These are phyloP conservation scores for Microtus montanus DNA, from an alignment of 2,113 vertebrate genomes.

Conservation along the genomic window DNA sequence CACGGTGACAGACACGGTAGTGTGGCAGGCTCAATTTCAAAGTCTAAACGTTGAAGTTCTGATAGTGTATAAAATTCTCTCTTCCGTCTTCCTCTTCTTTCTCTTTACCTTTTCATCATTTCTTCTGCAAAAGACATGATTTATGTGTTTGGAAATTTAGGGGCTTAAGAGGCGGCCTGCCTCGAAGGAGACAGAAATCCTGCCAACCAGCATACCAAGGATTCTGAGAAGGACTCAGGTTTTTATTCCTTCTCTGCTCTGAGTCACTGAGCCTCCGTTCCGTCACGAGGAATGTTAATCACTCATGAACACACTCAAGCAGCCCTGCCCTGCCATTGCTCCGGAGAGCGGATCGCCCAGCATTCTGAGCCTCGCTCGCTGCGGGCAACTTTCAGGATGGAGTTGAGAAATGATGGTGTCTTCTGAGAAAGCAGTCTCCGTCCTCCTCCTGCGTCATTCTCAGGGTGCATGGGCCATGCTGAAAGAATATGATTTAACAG, in stretches of 20 bases:
- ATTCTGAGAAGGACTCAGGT: conserved; percentile 5
- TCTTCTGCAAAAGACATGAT: conserved; percentile 13
- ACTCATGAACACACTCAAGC: not conserved
- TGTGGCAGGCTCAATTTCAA: not conserved
- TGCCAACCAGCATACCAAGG: conserved; percentile 39
- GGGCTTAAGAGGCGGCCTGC: conserved; percentile 22
- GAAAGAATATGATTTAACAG: not conserved
- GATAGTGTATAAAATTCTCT: not conserved
- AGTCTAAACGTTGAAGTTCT: conserved; percentile 40
- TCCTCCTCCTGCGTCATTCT: not conserved
- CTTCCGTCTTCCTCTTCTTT: not conserved
- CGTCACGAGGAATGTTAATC: conserved; percentile 42
- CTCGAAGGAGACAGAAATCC: not conserved
- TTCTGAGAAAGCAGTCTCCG: not conserved
- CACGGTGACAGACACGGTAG: not conserved
- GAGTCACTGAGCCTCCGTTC: conserved; percentile 41
- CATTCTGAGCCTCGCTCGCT: not conserved
- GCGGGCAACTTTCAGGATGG: not conserved
- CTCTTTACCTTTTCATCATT: not conserved
- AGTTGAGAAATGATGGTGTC: not conserved
- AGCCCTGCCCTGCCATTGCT: not conserved
- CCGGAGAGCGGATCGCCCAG: not conserved
- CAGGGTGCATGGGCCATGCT: not conserved
- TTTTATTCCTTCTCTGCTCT: conserved; percentile 50
- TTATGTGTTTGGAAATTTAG: conserved; percentile 40